These are phyloP conservation scores for Podarcis muralis DNA, from an alignment of 2,113 vertebrate genomes.

Conservation along the genomic window DNA sequence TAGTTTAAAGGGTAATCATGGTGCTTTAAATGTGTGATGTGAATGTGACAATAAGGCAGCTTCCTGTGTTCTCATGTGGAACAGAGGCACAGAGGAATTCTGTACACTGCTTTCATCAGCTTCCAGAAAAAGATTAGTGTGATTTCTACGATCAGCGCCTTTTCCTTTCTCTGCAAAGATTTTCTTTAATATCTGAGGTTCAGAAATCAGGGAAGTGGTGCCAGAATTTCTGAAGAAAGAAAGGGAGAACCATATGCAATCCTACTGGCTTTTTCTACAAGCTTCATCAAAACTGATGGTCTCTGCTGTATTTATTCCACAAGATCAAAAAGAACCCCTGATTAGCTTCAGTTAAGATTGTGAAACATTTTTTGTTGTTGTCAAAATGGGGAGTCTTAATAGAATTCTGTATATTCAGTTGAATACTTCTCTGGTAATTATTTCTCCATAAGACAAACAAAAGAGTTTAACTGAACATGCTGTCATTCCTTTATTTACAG, in stretches of 20 bases:
- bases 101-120: conserved; percentile 26
- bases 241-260: neutral
- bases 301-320: neutral
- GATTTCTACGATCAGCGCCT: neutral
- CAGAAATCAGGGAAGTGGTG: neutral
- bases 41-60: no score
- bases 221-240: neutral
- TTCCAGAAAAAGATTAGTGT: conserved; percentile 36
- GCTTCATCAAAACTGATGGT: neutral
- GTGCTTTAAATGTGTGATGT: no score
- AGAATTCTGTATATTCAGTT: conserved; percentile 42
- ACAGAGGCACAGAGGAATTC: conserved; percentile 35
- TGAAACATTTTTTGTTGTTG: conserved; percentile 25
- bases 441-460: neutral
- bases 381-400: conserved; percentile 69
- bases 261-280: neutral
- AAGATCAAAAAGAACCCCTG: conserved; percentile 12
- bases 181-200: neutral
- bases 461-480: neutral
- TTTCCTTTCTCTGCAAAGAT: neutral
- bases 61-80: neutral
- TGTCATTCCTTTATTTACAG: neutral
- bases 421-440: conserved; percentile 16
- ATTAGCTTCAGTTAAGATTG: conserved; percentile 21
- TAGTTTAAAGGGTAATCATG: no score